Percentiles rank a stretch among this genome's conserved stretches.
These are phyloP conservation scores for Corvus hawaiiensis DNA, from an alignment of 2,113 vertebrate species.

Conservation along the genomic window DNA sequence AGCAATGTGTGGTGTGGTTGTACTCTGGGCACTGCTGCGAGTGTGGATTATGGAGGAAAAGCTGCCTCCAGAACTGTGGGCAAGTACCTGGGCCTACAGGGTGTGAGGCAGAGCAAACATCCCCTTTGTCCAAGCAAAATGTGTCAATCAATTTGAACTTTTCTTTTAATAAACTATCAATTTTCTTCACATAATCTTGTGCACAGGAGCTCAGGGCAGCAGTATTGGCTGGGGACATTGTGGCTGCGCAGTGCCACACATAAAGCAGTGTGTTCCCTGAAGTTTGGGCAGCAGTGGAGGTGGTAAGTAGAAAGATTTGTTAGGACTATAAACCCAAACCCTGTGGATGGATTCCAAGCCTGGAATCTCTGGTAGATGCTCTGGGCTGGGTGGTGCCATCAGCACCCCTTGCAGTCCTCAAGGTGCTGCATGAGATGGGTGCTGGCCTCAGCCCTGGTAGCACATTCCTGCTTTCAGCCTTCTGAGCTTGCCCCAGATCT, in stretches of 20 bases:
- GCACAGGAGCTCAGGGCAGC: not conserved
- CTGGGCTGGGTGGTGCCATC: not conserved
- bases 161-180: not conserved
- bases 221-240: fast-evolving
- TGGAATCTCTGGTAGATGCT: not conserved
- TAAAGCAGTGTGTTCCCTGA: fast-evolving
- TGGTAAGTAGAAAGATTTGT: not conserved
- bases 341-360: not conserved
- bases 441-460: not conserved
- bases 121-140: not conserved
- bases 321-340: not conserved
- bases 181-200: not conserved
- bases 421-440: not conserved
- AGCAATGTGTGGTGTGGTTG: not conserved
- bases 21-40: not conserved
- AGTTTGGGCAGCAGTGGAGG: not conserved
- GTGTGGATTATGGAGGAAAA: not conserved
- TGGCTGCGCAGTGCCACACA: fast-evolving
- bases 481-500: not conserved
- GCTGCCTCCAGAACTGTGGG: not conserved
- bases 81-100: not conserved
- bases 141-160: not conserved
- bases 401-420: not conserved
- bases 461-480: not conserved
- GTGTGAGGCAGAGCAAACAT: not conserved